Percentiles rank a stretch among this genome's conserved stretches.
These are phyloP conservation scores for Hemibagrus guttatus DNA, from an alignment of 2,797 vertebrate species.

Conservation along the genomic window DNA sequence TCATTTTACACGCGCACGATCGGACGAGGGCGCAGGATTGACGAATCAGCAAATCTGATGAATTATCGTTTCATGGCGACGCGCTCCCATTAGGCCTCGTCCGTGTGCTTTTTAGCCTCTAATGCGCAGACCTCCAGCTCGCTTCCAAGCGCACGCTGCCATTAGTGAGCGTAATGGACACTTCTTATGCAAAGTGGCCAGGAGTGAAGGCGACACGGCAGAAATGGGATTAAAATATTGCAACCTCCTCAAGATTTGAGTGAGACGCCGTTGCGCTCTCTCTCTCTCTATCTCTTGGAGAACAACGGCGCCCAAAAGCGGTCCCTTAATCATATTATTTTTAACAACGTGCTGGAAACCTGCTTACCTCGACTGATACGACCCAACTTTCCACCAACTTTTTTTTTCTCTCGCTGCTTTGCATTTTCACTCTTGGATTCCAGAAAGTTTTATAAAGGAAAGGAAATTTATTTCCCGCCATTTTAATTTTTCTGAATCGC, in stretches of 20 bases:
- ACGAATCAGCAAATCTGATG: conserved; percentile 78
- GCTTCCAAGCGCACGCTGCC: conserved; percentile 61
- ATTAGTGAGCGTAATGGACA: conserved; percentile 70
- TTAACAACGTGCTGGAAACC: background rate
- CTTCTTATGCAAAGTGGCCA: conserved; percentile 62
- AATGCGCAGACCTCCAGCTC: conserved; percentile 62
- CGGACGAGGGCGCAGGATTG: conserved; percentile 77
- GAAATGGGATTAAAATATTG: conserved; percentile 62
- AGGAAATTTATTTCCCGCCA: no score
- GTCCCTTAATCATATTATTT: background rate
- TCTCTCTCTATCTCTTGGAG: background rate
- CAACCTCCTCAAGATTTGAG: conserved; percentile 54
- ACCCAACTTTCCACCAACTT: background rate
- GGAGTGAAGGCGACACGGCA: conserved; percentile 53
- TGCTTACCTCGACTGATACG: background rate
- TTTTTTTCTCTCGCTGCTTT: background rate
- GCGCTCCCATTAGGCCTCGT: conserved; percentile 52
- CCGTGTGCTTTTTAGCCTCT: conserved; percentile 54
- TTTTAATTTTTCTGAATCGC: background rate
- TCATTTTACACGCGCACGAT: conserved; percentile 66
- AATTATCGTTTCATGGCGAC: conserved; percentile 70
- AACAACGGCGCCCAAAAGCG: background rate
- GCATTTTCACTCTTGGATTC: background rate
- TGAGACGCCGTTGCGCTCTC: conserved; percentile 9
- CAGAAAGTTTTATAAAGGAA: background rate